These are phyloP conservation scores for Lepidostoma basale DNA, from an alignment of 1,140 invertebrate species.

Conservation along the genomic window DNA sequence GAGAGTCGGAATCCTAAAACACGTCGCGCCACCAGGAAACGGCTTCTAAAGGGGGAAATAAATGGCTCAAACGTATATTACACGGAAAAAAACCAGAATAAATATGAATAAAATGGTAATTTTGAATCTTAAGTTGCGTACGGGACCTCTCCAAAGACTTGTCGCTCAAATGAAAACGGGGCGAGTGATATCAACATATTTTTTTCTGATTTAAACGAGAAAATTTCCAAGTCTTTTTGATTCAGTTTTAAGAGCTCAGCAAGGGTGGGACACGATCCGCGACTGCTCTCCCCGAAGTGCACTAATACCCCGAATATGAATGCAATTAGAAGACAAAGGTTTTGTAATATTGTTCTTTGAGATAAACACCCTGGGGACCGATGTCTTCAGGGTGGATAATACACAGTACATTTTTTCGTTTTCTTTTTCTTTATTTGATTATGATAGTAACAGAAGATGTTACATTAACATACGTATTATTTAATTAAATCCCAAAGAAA, in stretches of 20 bases:
- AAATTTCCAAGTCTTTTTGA: too few relatives aligned
- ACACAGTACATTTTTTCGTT: too few relatives aligned
- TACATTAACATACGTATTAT: too few relatives aligned
- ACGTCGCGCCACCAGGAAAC: not conserved
- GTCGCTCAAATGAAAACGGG: not conserved
- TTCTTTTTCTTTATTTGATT: too few relatives aligned
- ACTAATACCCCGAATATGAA: conserved; percentile 1
- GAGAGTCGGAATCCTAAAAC: not conserved
- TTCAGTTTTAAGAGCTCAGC: not conserved
- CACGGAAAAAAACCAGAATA: not conserved
- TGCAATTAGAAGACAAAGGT: conserved; percentile 21
- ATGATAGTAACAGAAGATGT: too few relatives aligned
- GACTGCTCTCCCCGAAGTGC: not conserved
- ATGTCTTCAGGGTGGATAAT: too few relatives aligned
- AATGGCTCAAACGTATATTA: not conserved
- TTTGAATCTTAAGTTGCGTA: conserved; percentile 7
- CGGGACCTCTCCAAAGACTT: not conserved
- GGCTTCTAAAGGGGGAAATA: conserved; percentile 1
- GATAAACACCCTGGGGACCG: too few relatives aligned
- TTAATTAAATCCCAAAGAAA: too few relatives aligned
- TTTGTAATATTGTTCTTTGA: not conserved
- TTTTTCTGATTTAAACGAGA: not conserved
- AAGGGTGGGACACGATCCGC: not conserved
- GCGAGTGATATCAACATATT: not conserved
- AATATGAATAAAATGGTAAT: conserved; percentile 9